phyloP scores from a whole-genome alignment of 2,797 vertebrate genomes.

The Sebastes alutus region DNA sequence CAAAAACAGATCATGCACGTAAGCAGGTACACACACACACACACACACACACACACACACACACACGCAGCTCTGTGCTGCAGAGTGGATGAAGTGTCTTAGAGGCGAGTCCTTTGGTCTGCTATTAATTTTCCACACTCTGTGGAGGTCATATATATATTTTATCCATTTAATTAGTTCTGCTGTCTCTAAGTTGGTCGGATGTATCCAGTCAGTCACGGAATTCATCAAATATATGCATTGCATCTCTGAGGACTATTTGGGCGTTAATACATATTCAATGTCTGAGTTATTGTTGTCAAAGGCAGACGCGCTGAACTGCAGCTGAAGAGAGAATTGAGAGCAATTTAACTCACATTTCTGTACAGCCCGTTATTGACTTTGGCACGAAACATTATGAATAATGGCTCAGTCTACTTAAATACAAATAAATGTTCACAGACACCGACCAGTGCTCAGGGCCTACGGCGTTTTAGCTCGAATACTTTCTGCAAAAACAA shows the following conservation, averaged over 20 bases:
- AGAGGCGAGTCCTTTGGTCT: slow-evolving; percentile 68
- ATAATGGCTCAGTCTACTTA: slow-evolving; percentile 61
- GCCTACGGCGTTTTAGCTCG: slow-evolving; percentile 55
- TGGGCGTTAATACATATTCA: slow-evolving; percentile 66
- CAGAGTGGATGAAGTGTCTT: slow-evolving; percentile 57
- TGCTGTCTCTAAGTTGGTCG: slow-evolving; percentile 70
- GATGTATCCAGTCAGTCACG: slow-evolving; percentile 67
- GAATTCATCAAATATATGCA: slow-evolving; percentile 67
- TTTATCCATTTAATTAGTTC: slow-evolving; percentile 80
- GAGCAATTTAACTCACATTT: slow-evolving; percentile 55
- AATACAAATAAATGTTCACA: slow-evolving; percentile 66
- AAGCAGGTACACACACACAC: neutral
- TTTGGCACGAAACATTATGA: slow-evolving; percentile 61
- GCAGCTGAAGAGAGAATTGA: slow-evolving; percentile 54
- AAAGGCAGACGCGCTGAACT: slow-evolving; percentile 49
- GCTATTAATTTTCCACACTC: slow-evolving; percentile 78
- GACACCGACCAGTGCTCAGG: slow-evolving; percentile 45
- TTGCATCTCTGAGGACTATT: slow-evolving; percentile 59
- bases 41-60: neutral
- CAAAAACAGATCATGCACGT: neutral
- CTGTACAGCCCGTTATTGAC: slow-evolving; percentile 55
- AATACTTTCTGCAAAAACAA: slow-evolving; percentile 62
- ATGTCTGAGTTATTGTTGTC: slow-evolving; percentile 68
- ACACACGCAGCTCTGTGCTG: slow-evolving; percentile 16
- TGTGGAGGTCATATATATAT: slow-evolving; percentile 74